Conservation (phyloP, 2,797 vertebrate genomes). For the Erethizon dorsatum region DNA sequence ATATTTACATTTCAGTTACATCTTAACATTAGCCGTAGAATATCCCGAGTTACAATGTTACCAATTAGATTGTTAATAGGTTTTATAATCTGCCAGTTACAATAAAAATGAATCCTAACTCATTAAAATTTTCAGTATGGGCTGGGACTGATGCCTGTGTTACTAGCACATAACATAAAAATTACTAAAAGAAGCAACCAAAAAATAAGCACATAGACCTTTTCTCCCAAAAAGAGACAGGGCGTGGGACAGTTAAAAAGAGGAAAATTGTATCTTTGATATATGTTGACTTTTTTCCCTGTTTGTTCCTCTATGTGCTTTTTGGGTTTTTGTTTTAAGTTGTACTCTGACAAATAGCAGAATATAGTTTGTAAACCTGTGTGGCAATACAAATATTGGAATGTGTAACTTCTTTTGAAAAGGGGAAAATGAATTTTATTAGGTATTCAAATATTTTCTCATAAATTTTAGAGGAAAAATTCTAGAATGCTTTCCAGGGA, state of each 20-base stretch:
- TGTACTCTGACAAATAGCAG: not conserved
- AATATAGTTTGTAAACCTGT: not conserved
- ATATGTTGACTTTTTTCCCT: not conserved
- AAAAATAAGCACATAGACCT: not conserved
- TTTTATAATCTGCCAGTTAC: constrained; percentile 84
- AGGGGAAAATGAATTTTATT: not conserved
- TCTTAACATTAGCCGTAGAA: constrained; percentile 23
- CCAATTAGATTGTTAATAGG: constrained; percentile 41
- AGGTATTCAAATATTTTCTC: constrained; percentile 25
- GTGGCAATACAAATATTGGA: not conserved
- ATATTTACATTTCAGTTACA: constrained; percentile 60
- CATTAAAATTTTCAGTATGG: constrained; percentile 70
- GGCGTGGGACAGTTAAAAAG: not conserved
- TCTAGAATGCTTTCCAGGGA: not conserved
- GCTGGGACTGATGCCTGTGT: constrained; percentile 23
- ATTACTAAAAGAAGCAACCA: constrained; percentile 34
- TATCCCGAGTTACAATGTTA: not conserved
- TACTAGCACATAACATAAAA: constrained; percentile 38
- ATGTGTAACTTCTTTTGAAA: not conserved
- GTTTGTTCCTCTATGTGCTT: not conserved
- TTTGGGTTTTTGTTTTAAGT: not conserved
- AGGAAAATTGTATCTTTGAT: not conserved
- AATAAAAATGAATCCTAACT: constrained; percentile 76
- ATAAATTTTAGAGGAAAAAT: not conserved
- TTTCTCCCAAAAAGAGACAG: not conserved